Conservation (phyloP, 2,797 vertebrate species). For the Anguilla megastoma region DNA sequence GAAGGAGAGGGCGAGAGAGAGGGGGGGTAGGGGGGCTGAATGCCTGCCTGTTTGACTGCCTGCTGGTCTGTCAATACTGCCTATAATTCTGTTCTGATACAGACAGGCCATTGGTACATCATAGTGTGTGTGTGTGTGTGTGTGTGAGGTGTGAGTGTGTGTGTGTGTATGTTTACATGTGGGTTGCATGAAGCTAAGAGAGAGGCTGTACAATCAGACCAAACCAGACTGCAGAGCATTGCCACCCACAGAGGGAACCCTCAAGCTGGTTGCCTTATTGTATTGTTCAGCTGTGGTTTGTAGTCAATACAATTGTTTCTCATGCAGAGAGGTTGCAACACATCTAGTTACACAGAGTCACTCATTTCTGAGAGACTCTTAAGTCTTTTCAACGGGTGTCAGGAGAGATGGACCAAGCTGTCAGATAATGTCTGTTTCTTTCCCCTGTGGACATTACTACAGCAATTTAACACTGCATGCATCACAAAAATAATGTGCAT, state of each 20-base stretch:
- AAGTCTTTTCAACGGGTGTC: background rate
- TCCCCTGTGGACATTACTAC: background rate
- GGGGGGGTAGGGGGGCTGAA: constrained; percentile 36
- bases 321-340: background rate
- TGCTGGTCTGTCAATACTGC: constrained; percentile 1
- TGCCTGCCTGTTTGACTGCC: background rate
- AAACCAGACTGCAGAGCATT: background rate
- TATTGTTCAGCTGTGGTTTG: constrained; percentile 25
- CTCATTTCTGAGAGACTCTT: background rate
- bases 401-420: background rate
- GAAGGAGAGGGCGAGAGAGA: constrained; percentile 12
- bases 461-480: background rate
- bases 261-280: background rate
- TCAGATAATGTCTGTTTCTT: background rate
- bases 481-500: background rate
- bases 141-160: background rate
- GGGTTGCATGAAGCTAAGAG: background rate
- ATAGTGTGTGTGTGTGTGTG: background rate
- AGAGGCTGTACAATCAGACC: background rate
- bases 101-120: background rate
- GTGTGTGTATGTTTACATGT: background rate
- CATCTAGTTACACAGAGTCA: background rate
- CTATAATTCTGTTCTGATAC: background rate
- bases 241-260: background rate
- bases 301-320: background rate